Evolutionary conservation across 2,797 vertebrate genomes (phyloP), one percentile per base, ranked within the genome.

Genomic region (Graptemys geographica): DNA sequence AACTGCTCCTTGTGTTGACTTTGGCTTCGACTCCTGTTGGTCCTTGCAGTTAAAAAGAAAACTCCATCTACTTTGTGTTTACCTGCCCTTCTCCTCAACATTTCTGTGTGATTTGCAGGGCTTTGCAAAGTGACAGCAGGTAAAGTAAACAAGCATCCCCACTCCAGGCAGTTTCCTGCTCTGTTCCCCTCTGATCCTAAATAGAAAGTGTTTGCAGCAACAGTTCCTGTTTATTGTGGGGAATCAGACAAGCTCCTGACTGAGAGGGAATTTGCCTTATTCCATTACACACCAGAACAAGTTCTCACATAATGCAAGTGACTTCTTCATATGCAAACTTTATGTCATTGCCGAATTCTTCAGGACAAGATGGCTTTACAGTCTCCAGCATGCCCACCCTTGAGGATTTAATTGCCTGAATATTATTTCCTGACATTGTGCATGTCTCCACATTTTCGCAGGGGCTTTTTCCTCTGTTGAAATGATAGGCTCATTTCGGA

Each of bases 1-100:
- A 44, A 7, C 47, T 86, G 47, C 5, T 90, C 47, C 55, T 81
- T 51, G 27, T 94, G 82, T 89, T 96, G 95, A 95, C 11, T 95
- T 97, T 94, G 90, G 94, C 69, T 47, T 94, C 84, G 52, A 31
- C 5, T 95, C 31, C 57, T 82, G 81, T 83, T 91, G 88, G 79
- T 86, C 53, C 31, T 51, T 72, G 56, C 72, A 92, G 89, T 92
- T 78, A 90, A 19, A 90, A 97, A 94, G 83, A 86, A 85, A 33
- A 5, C 33, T 91, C 90, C 37, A 89, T 82, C 79, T 56, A 18
- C 27, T 78, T 90, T 82, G 23, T 93, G 57, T 91, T 94, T 89
- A 96, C 89, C 88, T 92, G 90, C 19, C 55, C 52, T 91, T 89
- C 81, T 92, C 47, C 69, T 55, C 28, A 76, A 51, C 4, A 5